A percentile compares a stretch with the other conserved stretches of the same genome.
These are phyloP conservation scores for Planiliza haematocheilus DNA, from an alignment of 2,113 vertebrate species.

Conservation along the genomic window DNA sequence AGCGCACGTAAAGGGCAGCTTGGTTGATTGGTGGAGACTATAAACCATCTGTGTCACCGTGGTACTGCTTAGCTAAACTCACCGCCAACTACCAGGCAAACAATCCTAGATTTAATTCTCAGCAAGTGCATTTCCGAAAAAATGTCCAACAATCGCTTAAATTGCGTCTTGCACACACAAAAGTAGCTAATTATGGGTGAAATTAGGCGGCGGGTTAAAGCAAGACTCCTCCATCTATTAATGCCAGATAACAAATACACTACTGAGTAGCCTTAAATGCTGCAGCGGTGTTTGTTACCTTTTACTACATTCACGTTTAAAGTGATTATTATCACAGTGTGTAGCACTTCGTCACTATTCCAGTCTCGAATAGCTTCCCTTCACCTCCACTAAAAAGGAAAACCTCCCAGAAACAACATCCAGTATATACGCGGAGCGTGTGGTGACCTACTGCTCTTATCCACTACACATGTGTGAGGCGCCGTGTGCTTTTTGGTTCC, in stretches of 20 bases:
- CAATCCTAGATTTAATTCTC: too few relatives aligned
- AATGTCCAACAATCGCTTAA: too few relatives aligned
- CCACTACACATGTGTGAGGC: neutral
- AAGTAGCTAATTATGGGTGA: too few relatives aligned
- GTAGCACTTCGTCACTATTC: conserved; percentile 6
- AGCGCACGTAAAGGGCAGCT: too few relatives aligned
- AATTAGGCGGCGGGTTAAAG: too few relatives aligned
- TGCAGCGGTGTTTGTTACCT: neutral
- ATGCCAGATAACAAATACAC: conserved; percentile 23
- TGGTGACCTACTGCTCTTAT: neutral
- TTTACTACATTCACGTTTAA: conserved; percentile 1
- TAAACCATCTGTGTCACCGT: too few relatives aligned
- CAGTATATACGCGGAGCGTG: neutral
- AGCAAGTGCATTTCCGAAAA: too few relatives aligned
- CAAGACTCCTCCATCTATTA: neutral
- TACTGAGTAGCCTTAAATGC: neutral
- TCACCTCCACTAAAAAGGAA: neutral
- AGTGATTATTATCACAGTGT: neutral
- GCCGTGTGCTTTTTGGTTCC: conserved; percentile 21
- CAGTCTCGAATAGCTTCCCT: conserved; percentile 20
- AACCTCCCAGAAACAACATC: conserved; percentile 1
- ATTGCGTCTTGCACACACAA: too few relatives aligned
- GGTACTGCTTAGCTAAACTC: too few relatives aligned
- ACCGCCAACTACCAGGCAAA: too few relatives aligned
- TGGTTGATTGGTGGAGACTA: too few relatives aligned